Evolutionary conservation across 2,113 vertebrate species (phyloP).

Genomic region (Dromiciops gliroides): DNA sequence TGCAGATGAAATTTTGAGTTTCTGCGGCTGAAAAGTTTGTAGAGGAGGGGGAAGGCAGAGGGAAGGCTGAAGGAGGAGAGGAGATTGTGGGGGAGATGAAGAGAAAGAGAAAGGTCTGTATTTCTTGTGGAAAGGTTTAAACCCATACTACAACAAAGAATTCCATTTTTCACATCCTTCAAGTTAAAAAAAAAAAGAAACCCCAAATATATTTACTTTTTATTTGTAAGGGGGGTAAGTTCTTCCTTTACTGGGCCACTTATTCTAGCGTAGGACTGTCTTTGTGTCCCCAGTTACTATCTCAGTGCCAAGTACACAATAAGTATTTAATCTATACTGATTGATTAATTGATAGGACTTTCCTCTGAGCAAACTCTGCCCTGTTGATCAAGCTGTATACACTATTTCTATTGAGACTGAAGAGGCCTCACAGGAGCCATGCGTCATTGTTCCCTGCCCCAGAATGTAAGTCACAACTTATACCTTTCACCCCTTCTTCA

Average conservation of each 20-base stretch:
- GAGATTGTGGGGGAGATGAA: neutral
- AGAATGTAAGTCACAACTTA: neutral
- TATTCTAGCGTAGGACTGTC: neutral
- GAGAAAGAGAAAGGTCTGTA: neutral
- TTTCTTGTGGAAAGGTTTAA: neutral
- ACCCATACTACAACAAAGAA: neutral
- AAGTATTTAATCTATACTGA: neutral
- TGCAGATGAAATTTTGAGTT: neutral
- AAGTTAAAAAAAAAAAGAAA: neutral
- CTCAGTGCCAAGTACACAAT: neutral
- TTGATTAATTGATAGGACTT: neutral
- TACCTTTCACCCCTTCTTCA: neutral
- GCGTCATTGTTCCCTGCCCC: neutral
- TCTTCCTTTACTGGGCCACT: neutral
- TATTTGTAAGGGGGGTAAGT: neutral
- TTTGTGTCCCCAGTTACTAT: too few relatives aligned
- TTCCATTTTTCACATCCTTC: neutral
- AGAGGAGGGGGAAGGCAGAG: neutral
- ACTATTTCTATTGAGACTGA: neutral
- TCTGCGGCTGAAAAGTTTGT: neutral
- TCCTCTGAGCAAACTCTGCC: too few relatives aligned
- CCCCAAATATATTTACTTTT: neutral
- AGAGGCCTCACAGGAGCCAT: neutral
- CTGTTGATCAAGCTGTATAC: too few relatives aligned
- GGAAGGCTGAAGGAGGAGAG: neutral